These are phyloP conservation scores for Apogon talboti DNA, from an alignment of 2,797 vertebrate species.

Conservation along the genomic window DNA sequence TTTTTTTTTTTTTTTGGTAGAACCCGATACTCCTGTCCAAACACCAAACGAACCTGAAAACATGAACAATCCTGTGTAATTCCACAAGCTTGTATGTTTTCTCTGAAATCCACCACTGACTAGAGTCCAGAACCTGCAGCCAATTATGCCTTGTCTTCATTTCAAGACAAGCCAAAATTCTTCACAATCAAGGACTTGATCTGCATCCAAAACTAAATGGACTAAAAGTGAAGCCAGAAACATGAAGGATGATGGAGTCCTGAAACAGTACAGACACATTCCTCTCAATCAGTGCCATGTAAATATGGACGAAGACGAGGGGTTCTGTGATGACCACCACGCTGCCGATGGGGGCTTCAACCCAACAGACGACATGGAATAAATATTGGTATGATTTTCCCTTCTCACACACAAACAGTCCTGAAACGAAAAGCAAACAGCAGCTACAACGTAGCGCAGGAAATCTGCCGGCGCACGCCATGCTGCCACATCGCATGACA, in stretches of 20 bases:
- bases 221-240: constrained; percentile 52
- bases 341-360: constrained; percentile 1
- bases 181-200: constrained; percentile 66
- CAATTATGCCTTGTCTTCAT: constrained; percentile 50
- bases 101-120: constrained; percentile 26
- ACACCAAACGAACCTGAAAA: constrained; percentile 53
- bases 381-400: constrained; percentile 31
- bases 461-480: constrained; percentile 31
- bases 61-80: constrained; percentile 43
- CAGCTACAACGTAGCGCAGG: constrained; percentile 25
- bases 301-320: constrained; percentile 36
- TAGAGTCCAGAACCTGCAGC: constrained; percentile 59
- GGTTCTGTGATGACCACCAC: constrained; percentile 8
- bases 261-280: constrained; percentile 54
- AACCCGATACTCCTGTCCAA: constrained; percentile 22
- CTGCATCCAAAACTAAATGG: constrained; percentile 55
- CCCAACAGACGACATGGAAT: constrained; percentile 7
- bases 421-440: constrained; percentile 36
- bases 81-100: constrained; percentile 30
- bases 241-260: constrained; percentile 54
- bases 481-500: constrained; percentile 39
- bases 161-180: constrained; percentile 58
- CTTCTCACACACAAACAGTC: constrained; percentile 48
- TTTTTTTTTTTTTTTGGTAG: constrained; percentile 1
- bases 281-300: constrained; percentile 46